Base-by-base conservation (phyloP, 2,888 invertebrate species). In the Hofmannophila pseudospretella region DNA sequence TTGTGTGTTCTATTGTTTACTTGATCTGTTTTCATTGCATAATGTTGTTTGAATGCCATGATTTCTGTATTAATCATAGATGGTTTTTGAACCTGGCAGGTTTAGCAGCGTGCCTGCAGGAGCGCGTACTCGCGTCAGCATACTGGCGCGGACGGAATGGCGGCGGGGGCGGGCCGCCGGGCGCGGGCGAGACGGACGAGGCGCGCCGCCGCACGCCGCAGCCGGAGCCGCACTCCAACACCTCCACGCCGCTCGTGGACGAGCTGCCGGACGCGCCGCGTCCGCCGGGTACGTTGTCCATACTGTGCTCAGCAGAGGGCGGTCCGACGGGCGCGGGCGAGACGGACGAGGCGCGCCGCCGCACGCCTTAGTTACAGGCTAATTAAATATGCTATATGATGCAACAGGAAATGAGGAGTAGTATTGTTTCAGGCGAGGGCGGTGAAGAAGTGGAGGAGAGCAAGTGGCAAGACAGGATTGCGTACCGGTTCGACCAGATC, bases 381-480 rank as follows among this genome's bases (percentile, higher is more conserved):
- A n/a, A n/a, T n/a, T n/a, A n/a, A n/a, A n/a, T n/a, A n/a, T n/a
- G n/a, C n/a, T n/a, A n/a, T n/a, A n/a, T n/a, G n/a, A n/a, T n/a
- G n/a, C n/a, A n/a, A n/a, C n/a, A n/a, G n/a, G n/a, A n/a, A n/a
- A n/a, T n/a, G n/a, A n/a, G n/a, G n/a, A n/a, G n/a, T n/a, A 16
- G 16, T 5, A 16, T 16, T 16, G 16, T 16, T 16, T 12, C 5
- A 74, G 87, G 81, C 51, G 90, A 90, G 66, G 88, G 80, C 48
- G 89, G 88, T 57, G 90, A 90, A 64, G 92, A 92, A 56, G 93
- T 92, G 52, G 93, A 93, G 71, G 93, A 94, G 75, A 91, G 93
- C 56, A 94, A 95, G 75, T 97, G 96, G 96, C 96, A 96, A 76
- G 95, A 96, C 76, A 93, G 96, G 53, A 95, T 97, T 58, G 95